Evolutionary conservation across 2,113 vertebrate genomes (phyloP).

Genomic region (Genyomyrus donnyi): DNA sequence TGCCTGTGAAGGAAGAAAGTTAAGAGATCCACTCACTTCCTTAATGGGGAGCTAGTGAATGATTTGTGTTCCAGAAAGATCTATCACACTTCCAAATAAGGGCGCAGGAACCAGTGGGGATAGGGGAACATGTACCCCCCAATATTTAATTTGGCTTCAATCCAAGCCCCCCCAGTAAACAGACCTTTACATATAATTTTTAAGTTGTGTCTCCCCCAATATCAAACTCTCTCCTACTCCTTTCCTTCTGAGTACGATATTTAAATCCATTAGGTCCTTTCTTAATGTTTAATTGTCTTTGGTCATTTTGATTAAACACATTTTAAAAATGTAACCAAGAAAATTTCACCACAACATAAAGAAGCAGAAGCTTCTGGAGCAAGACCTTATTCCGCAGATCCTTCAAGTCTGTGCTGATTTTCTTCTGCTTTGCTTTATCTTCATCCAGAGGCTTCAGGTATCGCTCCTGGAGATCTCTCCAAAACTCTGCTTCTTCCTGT

Average conservation of each 20-base stretch:
- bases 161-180: background rate
- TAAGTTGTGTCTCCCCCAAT: background rate
- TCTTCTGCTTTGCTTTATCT: constrained; percentile 44
- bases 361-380: background rate
- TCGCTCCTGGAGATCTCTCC: constrained; percentile 32
- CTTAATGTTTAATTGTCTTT: background rate
- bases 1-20: constrained; percentile 26
- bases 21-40: background rate
- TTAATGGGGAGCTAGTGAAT: background rate
- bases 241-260: background rate
- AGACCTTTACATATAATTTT: background rate
- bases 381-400: constrained; percentile 53
- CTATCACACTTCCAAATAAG: background rate
- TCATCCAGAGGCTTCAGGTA: constrained; percentile 49
- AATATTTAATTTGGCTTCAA: background rate
- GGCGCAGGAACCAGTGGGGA: background rate
- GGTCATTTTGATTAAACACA: background rate
- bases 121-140: background rate
- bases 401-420: constrained; percentile 34
- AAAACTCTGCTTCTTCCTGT: constrained; percentile 51
- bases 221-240: background rate
- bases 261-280: background rate
- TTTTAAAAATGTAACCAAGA: background rate
- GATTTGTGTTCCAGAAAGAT: background rate
- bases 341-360: background rate